Evolutionary conservation across 2,113 vertebrate species (phyloP).

Genomic region (Ptilonorhynchus violaceus): DNA sequence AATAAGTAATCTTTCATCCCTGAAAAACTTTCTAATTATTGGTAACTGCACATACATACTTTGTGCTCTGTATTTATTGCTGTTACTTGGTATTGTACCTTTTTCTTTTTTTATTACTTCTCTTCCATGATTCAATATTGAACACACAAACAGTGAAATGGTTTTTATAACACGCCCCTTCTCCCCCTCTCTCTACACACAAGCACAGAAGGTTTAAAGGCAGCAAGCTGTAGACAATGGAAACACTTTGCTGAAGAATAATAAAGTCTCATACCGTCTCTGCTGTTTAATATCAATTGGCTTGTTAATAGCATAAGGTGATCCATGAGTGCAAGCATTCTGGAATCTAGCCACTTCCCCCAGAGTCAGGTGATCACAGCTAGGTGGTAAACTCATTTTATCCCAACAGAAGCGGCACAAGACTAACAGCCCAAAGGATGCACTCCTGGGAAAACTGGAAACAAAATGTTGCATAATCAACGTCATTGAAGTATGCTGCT

Average conservation of each 20-base stretch:
- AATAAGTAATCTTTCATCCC: background rate
- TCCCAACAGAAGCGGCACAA: slow-evolving; percentile 38
- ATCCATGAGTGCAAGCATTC: slow-evolving; percentile 83
- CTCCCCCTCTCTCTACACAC: background rate
- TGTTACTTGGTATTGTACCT: background rate
- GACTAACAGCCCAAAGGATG: slow-evolving; percentile 35
- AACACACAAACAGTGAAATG: background rate
- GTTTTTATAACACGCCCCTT: background rate
- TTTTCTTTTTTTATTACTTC: background rate
- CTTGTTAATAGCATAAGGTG: slow-evolving; percentile 90
- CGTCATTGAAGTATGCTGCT: background rate
- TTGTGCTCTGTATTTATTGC: background rate
- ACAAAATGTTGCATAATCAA: slow-evolving; percentile 25
- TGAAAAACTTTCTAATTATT: background rate
- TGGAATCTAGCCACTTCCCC: slow-evolving; percentile 85
- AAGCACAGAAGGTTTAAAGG: background rate
- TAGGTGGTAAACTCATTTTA: slow-evolving; percentile 89
- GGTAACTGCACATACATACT: background rate
- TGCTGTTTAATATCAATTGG: slow-evolving; percentile 94
- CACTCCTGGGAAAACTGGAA: slow-evolving; percentile 56
- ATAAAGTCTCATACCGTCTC: slow-evolving; percentile 82
- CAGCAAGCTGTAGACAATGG: background rate
- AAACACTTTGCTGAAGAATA: slow-evolving; percentile 35
- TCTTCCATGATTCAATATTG: background rate
- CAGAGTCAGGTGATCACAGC: slow-evolving; percentile 83